These are phyloP conservation scores for Scelioninae gen. 1 DNA, from an alignment of 2,888 invertebrate species.

Conservation along the genomic window DNA sequence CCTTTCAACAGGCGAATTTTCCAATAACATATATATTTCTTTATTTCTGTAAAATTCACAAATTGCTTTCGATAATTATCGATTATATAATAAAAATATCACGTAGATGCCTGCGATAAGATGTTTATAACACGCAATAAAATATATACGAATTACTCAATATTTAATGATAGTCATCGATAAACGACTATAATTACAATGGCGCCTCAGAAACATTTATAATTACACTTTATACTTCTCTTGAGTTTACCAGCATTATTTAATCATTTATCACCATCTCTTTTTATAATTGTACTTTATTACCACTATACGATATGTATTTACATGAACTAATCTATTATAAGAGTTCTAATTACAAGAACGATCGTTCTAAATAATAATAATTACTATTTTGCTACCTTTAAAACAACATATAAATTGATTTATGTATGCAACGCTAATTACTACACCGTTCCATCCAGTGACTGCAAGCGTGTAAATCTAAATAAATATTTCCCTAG, in stretches of 20 bases:
- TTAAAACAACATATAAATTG: neutral
- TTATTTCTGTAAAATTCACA: neutral
- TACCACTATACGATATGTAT: too few relatives aligned
- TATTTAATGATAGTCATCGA: slow-evolving; percentile 11
- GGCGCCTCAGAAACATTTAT: slow-evolving; percentile 9
- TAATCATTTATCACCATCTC: neutral
- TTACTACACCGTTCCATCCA: neutral
- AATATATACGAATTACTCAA: slow-evolving; percentile 6
- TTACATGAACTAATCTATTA: too few relatives aligned
- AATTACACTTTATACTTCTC: slow-evolving; percentile 2
- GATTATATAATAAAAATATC: neutral
- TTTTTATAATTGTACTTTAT: neutral
- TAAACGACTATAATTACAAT: slow-evolving; percentile 20
- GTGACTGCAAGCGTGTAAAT: neutral
- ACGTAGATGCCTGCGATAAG: neutral
- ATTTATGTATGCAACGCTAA: neutral
- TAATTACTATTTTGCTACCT: neutral
- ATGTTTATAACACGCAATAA: neutral
- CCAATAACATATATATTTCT: neutral
- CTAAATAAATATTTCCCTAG: neutral
- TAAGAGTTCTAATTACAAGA: too few relatives aligned
- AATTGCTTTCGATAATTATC: neutral
- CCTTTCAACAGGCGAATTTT: too few relatives aligned
- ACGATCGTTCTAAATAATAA: neutral
- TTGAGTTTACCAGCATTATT: neutral